A percentile compares a stretch with the other conserved stretches of the same genome.
Conservation (phyloP, 2,888 invertebrate species). For the Mactromeris polynyma region DNA sequence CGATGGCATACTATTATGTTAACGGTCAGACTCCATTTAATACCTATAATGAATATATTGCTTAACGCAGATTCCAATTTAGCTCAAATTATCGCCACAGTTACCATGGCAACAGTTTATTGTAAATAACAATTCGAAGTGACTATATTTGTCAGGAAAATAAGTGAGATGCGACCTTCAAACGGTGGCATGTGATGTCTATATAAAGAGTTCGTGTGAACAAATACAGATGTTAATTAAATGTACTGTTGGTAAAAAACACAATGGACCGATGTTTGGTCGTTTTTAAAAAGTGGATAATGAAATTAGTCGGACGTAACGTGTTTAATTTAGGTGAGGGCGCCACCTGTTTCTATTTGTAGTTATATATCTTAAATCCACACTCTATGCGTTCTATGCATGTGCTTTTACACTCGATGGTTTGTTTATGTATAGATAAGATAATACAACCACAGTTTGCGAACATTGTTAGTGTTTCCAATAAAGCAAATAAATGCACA, state of each 20-base stretch:
- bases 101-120: background rate
- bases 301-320: constrained; percentile 49
- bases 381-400: too few relatives aligned
- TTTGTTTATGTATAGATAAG: too few relatives aligned
- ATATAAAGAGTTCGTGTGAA: background rate
- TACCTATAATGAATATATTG: too few relatives aligned
- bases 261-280: constrained; percentile 22
- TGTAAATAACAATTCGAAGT: background rate
- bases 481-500: too few relatives aligned
- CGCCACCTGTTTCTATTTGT: background rate
- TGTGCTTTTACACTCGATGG: too few relatives aligned
- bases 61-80: background rate
- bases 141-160: background rate
- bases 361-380: background rate
- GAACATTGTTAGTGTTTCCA: too few relatives aligned
- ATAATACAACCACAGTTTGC: too few relatives aligned
- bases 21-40: too few relatives aligned
- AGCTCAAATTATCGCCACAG: background rate
- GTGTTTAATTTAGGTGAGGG: constrained; percentile 52
- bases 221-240: background rate
- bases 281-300: constrained; percentile 41
- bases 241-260: background rate
- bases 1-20: too few relatives aligned
- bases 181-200: background rate
- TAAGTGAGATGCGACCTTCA: background rate